Evolutionary conservation across 2,113 vertebrate genomes (phyloP).

Genomic region (Meles meles): DNA sequence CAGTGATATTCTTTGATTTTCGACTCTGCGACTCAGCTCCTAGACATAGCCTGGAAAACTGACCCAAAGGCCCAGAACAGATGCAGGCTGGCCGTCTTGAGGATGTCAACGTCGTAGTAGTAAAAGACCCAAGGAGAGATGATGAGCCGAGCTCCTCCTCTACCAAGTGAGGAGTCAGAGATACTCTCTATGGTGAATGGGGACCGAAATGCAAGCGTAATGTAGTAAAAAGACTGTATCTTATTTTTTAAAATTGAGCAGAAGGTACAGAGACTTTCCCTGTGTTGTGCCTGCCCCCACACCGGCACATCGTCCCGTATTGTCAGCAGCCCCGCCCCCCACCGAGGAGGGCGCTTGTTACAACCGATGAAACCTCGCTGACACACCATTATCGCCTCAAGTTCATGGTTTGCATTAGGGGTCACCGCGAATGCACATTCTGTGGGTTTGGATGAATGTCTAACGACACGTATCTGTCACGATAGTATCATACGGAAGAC

Average conservation of each 20-base stretch:
- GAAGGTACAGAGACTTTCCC: not conserved
- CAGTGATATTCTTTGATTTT: not conserved
- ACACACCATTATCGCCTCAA: not conserved
- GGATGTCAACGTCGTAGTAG: fast-evolving
- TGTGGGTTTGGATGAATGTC: not conserved
- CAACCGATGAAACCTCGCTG: not conserved
- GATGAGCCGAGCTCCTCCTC: fast-evolving
- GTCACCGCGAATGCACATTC: not conserved
- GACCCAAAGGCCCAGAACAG: not conserved
- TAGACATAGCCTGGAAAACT: not conserved
- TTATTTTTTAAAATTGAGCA: not conserved
- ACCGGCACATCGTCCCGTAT: fast-evolving
- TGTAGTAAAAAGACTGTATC: not conserved
- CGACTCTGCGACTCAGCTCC: not conserved
- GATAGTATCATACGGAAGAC: not conserved
- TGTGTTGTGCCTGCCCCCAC: no score
- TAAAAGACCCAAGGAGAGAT: not conserved
- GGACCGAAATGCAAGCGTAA: not conserved
- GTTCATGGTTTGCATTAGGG: not conserved
- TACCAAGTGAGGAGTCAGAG: not conserved
- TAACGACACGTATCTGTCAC: fast-evolving
- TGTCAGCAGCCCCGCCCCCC: not conserved
- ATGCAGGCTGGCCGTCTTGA: not conserved
- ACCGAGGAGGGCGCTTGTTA: not conserved
- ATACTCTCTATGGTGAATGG: not conserved